phyloP scores from a whole-genome alignment of 1,140 invertebrate genomes.

The Nasonia giraulti region DNA sequence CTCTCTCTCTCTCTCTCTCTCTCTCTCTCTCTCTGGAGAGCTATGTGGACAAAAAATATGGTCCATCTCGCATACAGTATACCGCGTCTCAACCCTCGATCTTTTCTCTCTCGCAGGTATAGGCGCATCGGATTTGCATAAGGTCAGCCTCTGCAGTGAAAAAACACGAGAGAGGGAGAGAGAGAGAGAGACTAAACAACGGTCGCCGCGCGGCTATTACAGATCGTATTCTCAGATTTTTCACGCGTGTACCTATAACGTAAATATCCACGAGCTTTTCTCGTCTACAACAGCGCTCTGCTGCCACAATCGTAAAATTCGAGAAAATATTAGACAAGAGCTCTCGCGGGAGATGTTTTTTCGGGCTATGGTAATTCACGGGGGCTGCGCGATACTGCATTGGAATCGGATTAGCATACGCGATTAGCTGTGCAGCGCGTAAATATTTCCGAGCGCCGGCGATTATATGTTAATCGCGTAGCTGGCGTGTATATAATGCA shows the following conservation, averaged over 20 bases:
- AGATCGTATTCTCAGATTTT: background rate
- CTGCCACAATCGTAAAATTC: too few relatives aligned
- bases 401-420: background rate
- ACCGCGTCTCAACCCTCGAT: background rate
- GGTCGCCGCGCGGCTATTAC: background rate
- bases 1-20: background rate
- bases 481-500: too few relatives aligned
- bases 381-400: background rate
- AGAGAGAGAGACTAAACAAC: background rate
- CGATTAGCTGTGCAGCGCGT: background rate
- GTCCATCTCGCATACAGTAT: background rate
- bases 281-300: too few relatives aligned
- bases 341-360: background rate
- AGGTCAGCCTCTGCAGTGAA: background rate
- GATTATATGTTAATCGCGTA: too few relatives aligned
- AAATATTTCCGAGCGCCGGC: background rate
- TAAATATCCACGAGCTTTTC: too few relatives aligned
- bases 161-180: background rate
- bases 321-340: too few relatives aligned
- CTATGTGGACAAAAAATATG: background rate
- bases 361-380: background rate
- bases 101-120: background rate
- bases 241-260: background rate
- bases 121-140: background rate
- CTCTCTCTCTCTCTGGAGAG: background rate